phyloP scores from a whole-genome alignment of 2,888 invertebrate species.

The Polyommatus iphigenia region DNA sequence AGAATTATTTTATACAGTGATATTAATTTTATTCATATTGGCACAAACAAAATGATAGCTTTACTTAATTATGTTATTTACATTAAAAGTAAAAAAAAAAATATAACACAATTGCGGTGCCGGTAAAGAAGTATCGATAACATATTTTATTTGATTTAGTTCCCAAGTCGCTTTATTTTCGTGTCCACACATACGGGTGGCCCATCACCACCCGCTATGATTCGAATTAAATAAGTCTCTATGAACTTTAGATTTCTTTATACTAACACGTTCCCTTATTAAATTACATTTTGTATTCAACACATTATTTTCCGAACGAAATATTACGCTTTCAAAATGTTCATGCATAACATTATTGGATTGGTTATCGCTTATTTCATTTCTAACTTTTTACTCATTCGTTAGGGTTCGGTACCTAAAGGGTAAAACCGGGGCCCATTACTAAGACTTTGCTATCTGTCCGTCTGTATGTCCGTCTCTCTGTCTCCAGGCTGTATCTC shows the following conservation, averaged over 20 bases:
- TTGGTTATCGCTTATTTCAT: neutral
- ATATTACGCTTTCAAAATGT: constrained; percentile 4
- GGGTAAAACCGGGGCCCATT: too few relatives aligned
- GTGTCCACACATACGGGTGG: constrained; percentile 71
- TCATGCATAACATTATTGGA: constrained; percentile 2
- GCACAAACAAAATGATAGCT: neutral
- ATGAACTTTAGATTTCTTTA: constrained; percentile 33
- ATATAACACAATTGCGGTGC: constrained; percentile 43
- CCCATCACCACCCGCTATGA: constrained; percentile 55
- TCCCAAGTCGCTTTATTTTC: constrained; percentile 46
- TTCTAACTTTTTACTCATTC: neutral
- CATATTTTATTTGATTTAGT: constrained; percentile 55
- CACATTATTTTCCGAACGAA: neutral
- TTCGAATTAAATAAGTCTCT: constrained; percentile 53
- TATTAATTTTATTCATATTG: neutral
- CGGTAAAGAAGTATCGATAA: constrained; percentile 56
- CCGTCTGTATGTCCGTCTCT: too few relatives aligned
- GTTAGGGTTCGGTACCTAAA: too few relatives aligned
- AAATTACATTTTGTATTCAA: constrained; percentile 24
- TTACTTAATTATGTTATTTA: constrained; percentile 11
- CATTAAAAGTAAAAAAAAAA: constrained; percentile 20
- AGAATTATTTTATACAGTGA: neutral
- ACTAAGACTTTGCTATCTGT: too few relatives aligned
- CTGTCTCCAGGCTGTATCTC: too few relatives aligned
- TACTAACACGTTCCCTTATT: constrained; percentile 27